Percentiles rank a stretch among this genome's conserved stretches.
These are phyloP conservation scores for Mesoclemmys tuberculata DNA, from an alignment of 2,113 vertebrate species.

Conservation along the genomic window DNA sequence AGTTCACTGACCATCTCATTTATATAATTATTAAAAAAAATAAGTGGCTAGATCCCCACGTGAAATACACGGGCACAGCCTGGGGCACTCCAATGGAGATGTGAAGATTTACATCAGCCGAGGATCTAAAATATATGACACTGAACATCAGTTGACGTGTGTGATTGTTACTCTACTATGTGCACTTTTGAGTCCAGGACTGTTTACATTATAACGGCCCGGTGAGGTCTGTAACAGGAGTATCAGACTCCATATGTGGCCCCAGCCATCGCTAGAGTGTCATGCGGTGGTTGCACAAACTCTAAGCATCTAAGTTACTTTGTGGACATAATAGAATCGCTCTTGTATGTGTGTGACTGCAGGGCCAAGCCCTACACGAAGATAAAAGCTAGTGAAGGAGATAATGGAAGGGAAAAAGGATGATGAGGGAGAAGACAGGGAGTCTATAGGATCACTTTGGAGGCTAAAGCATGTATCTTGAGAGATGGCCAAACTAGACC, in stretches of 20 bases:
- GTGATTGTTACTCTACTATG: background rate
- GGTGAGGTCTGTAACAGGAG: no score
- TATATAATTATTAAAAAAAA: background rate
- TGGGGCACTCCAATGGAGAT: background rate
- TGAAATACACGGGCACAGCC: background rate
- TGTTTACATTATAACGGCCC: background rate
- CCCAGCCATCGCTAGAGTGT: background rate
- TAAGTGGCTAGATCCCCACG: background rate
- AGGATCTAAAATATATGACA: background rate
- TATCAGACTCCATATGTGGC: background rate
- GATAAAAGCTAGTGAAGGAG: background rate
- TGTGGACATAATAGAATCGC: background rate
- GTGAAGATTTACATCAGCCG: background rate
- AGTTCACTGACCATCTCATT: background rate
- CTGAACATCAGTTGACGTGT: background rate
- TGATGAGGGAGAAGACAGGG: background rate
- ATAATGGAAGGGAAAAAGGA: background rate
- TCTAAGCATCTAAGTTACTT: background rate
- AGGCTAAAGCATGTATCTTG: background rate
- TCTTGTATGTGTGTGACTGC: background rate
- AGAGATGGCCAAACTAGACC: background rate
- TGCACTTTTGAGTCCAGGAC: background rate
- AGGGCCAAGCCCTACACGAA: background rate
- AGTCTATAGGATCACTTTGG: background rate
- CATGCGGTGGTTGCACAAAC: background rate